Conservation (phyloP, 2,888 invertebrate genomes). For the Philereme vetulata region DNA sequence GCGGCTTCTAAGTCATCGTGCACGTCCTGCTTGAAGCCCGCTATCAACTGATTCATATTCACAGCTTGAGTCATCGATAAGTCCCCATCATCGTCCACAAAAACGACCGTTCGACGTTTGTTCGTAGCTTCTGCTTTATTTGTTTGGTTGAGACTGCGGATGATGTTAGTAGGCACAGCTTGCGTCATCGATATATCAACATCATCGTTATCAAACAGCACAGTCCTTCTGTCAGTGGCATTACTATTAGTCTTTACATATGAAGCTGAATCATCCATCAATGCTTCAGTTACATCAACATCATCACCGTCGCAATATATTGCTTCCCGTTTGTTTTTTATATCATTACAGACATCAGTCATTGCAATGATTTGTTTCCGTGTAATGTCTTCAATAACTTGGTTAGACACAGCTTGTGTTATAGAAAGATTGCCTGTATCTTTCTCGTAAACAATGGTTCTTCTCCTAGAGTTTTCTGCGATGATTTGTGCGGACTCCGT, state of each 20-base stretch:
- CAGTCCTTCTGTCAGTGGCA: slow-evolving; percentile 28
- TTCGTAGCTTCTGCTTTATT: not conserved
- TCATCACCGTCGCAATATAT: slow-evolving; percentile 39
- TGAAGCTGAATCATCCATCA: too few species aligned
- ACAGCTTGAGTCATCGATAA: slow-evolving; percentile 25
- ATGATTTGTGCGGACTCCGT: slow-evolving; percentile 1
- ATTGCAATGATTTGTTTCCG: too few species aligned
- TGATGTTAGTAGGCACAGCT: slow-evolving; percentile 38
- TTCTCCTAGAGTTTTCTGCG: slow-evolving; percentile 27
- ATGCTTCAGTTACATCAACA: slow-evolving; percentile 11
- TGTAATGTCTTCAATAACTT: slow-evolving; percentile 10
- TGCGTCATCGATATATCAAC: slow-evolving; percentile 48
- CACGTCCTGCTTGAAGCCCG: slow-evolving; percentile 3
- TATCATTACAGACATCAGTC: too few species aligned
- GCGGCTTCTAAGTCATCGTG: slow-evolving; percentile 20
- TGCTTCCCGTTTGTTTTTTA: slow-evolving; percentile 29
- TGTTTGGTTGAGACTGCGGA: slow-evolving; percentile 11
- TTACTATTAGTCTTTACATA: not conserved
- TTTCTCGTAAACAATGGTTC: slow-evolving; percentile 38
- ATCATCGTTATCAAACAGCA: slow-evolving; percentile 36
- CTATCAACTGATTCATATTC: slow-evolving; percentile 9
- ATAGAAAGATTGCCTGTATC: slow-evolving; percentile 47
- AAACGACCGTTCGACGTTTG: slow-evolving; percentile 17
- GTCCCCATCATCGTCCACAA: slow-evolving; percentile 22
- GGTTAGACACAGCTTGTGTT: slow-evolving; percentile 45